Evolutionary conservation across 1,140 invertebrate species (phyloP).

Genomic region (Pseudomyrmex gracilis): DNA sequence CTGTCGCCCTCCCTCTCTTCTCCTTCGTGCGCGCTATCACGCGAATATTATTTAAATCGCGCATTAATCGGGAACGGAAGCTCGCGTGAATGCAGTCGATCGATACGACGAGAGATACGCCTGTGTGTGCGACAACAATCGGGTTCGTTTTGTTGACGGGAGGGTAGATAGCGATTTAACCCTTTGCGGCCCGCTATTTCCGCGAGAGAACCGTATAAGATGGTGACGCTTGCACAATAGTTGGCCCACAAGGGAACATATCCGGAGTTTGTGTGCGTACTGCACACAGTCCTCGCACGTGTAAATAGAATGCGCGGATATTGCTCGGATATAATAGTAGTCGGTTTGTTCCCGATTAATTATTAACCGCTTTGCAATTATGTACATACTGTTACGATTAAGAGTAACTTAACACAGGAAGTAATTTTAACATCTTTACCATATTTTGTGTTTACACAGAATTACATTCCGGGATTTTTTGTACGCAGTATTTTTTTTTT

Average conservation of each 20-base stretch:
- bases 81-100: conserved; percentile 69
- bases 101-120: conserved; percentile 63
- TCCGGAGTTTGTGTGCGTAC: neutral
- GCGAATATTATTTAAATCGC: conserved; percentile 70
- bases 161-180: conserved; percentile 50
- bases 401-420: no score
- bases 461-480: no score
- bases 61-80: conserved; percentile 62
- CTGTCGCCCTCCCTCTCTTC: neutral
- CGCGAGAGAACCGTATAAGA: conserved; percentile 27
- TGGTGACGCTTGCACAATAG: conserved; percentile 39
- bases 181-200: conserved; percentile 30
- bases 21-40: conserved; percentile 33
- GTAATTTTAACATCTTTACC: no score
- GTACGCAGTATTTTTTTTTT: no score
- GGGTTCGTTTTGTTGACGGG: conserved; percentile 29
- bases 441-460: no score
- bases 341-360: no score
- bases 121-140: conserved; percentile 21
- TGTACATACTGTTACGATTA: no score
- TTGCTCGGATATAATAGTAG: neutral
- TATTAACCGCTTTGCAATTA: no score
- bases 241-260: neutral
- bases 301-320: conserved; percentile 22
- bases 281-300: conserved; percentile 10